A percentile compares a stretch with the other conserved stretches of the same genome.
Conservation (phyloP, 2,113 vertebrate species). For the Circaetus cinerascens region DNA sequence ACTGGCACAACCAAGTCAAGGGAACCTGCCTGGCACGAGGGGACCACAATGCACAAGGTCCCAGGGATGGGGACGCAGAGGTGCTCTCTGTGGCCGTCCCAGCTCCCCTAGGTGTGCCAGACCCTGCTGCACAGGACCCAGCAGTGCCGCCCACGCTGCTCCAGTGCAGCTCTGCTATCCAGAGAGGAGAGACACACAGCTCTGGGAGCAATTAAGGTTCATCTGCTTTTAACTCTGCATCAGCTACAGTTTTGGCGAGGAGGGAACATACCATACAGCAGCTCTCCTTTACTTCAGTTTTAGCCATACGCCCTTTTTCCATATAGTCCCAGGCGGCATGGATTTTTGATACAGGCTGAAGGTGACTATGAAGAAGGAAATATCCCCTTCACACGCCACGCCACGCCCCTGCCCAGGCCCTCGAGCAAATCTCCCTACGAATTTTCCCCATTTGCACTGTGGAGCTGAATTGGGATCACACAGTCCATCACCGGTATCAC, state of each 20-base stretch:
- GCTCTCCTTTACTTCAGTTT: not conserved
- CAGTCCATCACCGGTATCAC: not conserved
- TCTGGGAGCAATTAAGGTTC: not conserved
- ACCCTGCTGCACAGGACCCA: not conserved
- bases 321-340: not conserved
- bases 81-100: not conserved
- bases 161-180: not conserved
- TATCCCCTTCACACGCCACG: accelerated
- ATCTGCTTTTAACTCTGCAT: not conserved
- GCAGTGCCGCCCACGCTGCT: not conserved
- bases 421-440: not conserved
- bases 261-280: not conserved
- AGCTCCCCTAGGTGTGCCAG: accelerated
- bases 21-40: not conserved
- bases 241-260: not conserved
- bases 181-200: not conserved
- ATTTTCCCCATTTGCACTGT: not conserved
- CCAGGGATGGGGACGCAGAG: not conserved
- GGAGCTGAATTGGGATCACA: not conserved
- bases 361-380: not conserved
- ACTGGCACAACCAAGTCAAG: not conserved
- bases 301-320: not conserved
- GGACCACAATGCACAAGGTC: accelerated
- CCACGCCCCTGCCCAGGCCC: not conserved
- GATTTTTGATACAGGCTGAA: not conserved